These are phyloP conservation scores for Protodeltote pygarga DNA, from an alignment of 2,888 invertebrate genomes.

Conservation along the genomic window DNA sequence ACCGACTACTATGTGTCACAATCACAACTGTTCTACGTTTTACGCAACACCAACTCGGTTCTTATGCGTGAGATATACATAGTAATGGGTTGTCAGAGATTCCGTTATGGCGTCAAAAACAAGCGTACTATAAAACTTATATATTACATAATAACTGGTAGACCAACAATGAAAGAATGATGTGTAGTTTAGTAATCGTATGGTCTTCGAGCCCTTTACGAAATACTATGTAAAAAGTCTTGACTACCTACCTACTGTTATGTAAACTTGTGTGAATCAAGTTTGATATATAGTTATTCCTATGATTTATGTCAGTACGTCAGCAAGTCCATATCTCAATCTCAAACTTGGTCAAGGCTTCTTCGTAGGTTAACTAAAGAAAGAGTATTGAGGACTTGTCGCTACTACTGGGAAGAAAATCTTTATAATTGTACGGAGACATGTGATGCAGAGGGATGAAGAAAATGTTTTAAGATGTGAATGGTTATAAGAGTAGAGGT, in stretches of 20 bases:
- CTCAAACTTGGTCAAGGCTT: slow-evolving; percentile 1
- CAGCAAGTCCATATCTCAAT: background rate
- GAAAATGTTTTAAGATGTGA: too few relatives aligned
- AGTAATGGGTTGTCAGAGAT: slow-evolving; percentile 21
- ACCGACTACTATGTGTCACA: slow-evolving; percentile 19
- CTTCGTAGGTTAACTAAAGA: too few relatives aligned
- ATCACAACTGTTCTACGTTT: too few relatives aligned
- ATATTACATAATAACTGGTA: slow-evolving; percentile 18
- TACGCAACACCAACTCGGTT: slow-evolving; percentile 39
- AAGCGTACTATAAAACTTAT: slow-evolving; percentile 8
- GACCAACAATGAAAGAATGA: background rate
- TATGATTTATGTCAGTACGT: slow-evolving; percentile 7
- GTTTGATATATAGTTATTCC: slow-evolving; percentile 1
- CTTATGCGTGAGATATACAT: background rate
- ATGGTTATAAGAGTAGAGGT: too few relatives aligned
- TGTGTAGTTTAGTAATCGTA: slow-evolving; percentile 12
- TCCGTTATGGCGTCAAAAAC: slow-evolving; percentile 13
- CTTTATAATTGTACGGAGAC: too few relatives aligned
- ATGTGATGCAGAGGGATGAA: too few relatives aligned
- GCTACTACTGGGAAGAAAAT: too few relatives aligned
- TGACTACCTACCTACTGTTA: too few relatives aligned
- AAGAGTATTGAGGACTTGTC: too few relatives aligned
- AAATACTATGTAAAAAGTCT: slow-evolving; percentile 17
- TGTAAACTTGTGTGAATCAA: slow-evolving; percentile 13
- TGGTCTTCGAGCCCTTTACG: slow-evolving; percentile 21